Conservation (phyloP, 2,113 vertebrate genomes). For the Taxidea taxus region DNA sequence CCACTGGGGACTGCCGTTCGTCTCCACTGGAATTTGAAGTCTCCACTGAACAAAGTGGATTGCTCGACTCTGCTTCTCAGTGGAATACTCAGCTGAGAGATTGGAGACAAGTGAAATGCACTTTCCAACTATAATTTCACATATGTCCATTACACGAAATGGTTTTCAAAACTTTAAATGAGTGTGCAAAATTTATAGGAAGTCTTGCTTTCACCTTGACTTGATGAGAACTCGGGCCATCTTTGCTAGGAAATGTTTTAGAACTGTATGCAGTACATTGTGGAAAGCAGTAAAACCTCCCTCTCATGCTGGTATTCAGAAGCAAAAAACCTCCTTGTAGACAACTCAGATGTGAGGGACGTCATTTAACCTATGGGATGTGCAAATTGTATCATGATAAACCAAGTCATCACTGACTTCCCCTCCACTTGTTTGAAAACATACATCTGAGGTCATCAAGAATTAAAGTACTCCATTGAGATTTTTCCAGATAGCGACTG, state of each 20-base stretch:
- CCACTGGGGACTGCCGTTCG: neutral
- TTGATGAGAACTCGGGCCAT: neutral
- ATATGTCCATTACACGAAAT: neutral
- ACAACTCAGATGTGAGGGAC: neutral
- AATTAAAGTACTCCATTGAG: neutral
- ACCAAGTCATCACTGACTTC: neutral
- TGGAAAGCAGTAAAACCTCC: neutral
- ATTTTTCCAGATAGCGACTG: neutral
- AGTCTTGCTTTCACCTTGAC: constrained; percentile 27
- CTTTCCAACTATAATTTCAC: neutral
- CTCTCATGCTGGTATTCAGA: neutral
- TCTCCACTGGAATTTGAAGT: neutral
- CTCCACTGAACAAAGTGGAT: neutral
- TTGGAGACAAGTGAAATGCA: neutral
- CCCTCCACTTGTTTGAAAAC: neutral
- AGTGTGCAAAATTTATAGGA: neutral
- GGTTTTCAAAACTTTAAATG: constrained; percentile 1
- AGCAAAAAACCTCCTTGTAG: neutral
- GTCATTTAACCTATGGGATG: neutral
- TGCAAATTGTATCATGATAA: neutral
- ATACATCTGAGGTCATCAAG: constrained; percentile 28
- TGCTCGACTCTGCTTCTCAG: constrained; percentile 13
- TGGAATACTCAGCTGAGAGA: neutral
- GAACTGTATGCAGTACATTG: neutral
- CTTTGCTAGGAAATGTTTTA: constrained; percentile 30